Evolutionary conservation across 2,797 vertebrate genomes (phyloP), one percentile per base, ranked within the genome.

Genomic region (Myripristis jacobus): DNA sequence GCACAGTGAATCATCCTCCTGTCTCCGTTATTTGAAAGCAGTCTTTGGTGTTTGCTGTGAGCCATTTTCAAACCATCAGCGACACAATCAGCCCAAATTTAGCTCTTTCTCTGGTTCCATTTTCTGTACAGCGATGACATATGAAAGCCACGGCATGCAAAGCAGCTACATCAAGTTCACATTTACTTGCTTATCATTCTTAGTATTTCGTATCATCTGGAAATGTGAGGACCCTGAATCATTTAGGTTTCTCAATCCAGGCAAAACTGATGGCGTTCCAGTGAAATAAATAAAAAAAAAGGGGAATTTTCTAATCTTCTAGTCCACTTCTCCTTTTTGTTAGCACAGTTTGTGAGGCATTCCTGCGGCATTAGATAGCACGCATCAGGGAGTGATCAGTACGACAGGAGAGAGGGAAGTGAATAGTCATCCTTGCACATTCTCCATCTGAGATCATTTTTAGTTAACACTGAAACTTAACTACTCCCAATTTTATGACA

Each of bases 1-100:
- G 59, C 50, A 50, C 25, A 6, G 25, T 16, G 11, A 73, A 19
- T 52, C 71, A 43, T 59, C 22, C 18, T 62, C 15, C 25, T 54
- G 50, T 66, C 34, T 38, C 31, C 21, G 9, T 21, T 19, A 31
- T 58, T 61, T 63, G 8, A 59, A 62, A 58, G 15, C 46, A 53
- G 36, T 48, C 22, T 22, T 64, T 24, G 25, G 21, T 55, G 43
- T 34, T 34, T 52, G 2, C 19, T 18, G 21, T 18, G 3, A 21
- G 12, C 36, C n/a, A 72, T 61, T 41, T 31, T n/a, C 2, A 53
- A 38, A 50, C 13, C 13, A 36, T 47, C 21, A 34, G n/a, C 43
- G 4, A 34, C 34, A 34, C 7, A 61, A 52, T 77, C 52, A 11
- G 31, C 15, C 31, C 3, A 58, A 31, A 13, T 25, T 21, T 2